Conservation (phyloP, 2,113 vertebrate genomes). For the Gulo gulo region DNA sequence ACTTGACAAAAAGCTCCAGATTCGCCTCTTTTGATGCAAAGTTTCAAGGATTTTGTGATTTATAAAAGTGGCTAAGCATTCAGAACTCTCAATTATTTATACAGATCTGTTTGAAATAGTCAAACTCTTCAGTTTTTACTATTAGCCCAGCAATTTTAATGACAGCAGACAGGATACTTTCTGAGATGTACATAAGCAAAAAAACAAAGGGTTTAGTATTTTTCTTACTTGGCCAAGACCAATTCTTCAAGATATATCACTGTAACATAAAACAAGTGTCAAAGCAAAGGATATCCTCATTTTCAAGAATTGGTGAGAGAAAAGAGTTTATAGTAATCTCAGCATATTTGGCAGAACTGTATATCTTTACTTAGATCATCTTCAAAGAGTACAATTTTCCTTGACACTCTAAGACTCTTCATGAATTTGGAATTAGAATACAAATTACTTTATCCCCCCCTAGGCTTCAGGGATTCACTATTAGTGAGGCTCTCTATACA, state of each 20-base stretch:
- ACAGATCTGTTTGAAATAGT: background rate
- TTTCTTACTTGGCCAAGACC: background rate
- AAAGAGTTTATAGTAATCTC: background rate
- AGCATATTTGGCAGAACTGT: background rate
- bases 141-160: background rate
- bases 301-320: background rate
- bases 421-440: constrained; percentile 47
- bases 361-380: constrained; percentile 42
- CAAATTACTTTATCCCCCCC: constrained; percentile 5
- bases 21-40: background rate
- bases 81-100: background rate
- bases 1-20: background rate
- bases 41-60: background rate
- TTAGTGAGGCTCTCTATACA: background rate
- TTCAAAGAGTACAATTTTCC: constrained; percentile 35
- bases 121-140: background rate
- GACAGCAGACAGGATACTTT: background rate
- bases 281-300: background rate
- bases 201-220: background rate
- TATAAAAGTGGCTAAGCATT: background rate
- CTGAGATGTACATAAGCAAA: background rate
- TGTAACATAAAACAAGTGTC: background rate
- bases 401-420: constrained; percentile 40
- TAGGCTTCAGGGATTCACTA: background rate
- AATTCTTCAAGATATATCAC: background rate